Conservation (phyloP, 1,140 invertebrate genomes). For the Hylaeus anthracinus region DNA sequence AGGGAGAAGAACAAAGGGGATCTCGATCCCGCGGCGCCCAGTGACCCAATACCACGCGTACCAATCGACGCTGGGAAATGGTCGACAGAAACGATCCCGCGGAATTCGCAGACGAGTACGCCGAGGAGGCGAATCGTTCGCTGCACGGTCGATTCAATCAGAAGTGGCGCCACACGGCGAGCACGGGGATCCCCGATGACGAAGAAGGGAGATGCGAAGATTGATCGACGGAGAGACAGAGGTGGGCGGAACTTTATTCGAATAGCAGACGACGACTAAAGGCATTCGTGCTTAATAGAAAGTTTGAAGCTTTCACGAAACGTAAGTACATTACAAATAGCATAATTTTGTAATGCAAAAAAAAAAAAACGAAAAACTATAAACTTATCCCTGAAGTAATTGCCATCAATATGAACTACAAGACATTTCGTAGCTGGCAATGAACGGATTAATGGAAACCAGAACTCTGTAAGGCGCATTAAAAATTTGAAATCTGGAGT, state of each 20-base stretch:
- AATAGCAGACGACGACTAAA: no score
- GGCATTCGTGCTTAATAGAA: no score
- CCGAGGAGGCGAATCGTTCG: constrained; percentile 40
- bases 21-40: constrained; percentile 28
- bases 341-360: no score
- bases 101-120: constrained; percentile 65
- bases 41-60: constrained; percentile 63
- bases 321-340: no score
- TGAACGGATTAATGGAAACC: no score
- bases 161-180: constrained; percentile 70
- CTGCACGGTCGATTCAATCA: constrained; percentile 71
- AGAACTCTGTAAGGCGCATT: no score
- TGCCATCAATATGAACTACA: no score
- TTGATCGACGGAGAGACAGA: neutral
- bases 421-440: no score
- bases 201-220: neutral
- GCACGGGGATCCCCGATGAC: constrained; percentile 13
- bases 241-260: neutral
- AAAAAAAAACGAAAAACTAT: no score
- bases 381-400: no score
- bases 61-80: constrained; percentile 61
- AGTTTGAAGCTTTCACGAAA: no score
- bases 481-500: no score
- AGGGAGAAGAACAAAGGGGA: constrained; percentile 52
- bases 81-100: constrained; percentile 61